Evolutionary conservation across 2,113 vertebrate genomes (phyloP).

Genomic region (Alexandromys fortis): DNA sequence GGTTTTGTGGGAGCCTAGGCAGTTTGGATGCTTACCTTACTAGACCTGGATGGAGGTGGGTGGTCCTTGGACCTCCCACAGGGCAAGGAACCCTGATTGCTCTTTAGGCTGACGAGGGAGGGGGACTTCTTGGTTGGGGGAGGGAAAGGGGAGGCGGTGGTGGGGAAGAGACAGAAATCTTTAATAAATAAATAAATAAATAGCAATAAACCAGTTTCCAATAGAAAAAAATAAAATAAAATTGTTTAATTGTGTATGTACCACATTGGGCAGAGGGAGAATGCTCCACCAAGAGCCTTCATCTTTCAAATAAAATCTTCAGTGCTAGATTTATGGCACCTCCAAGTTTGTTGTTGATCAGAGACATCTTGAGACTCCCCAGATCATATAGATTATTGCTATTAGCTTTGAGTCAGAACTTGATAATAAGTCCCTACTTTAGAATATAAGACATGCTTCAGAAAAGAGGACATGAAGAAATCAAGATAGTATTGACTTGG

Average conservation of each 20-base stretch:
- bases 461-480: not conserved
- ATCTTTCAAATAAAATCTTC: not conserved
- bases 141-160: too few relatives aligned
- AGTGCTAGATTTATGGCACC: not conserved
- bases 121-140: too few relatives aligned
- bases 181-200: too few relatives aligned
- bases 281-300: not conserved
- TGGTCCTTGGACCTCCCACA: too few relatives aligned
- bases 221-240: not conserved
- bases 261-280: not conserved
- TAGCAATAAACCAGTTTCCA: too few relatives aligned
- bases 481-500: not conserved
- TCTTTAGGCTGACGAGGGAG: too few relatives aligned
- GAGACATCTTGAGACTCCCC: not conserved
- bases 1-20: too few relatives aligned
- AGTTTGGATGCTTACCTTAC: too few relatives aligned
- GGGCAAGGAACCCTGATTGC: too few relatives aligned
- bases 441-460: not conserved
- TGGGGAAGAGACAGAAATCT: too few relatives aligned
- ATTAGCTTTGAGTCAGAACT: not conserved
- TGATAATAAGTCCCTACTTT: not conserved
- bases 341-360: not conserved
- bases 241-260: not conserved
- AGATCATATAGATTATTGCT: not conserved
- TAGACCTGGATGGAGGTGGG: too few relatives aligned